Percentiles rank a stretch among this genome's conserved stretches.
Evolutionary conservation across 2,113 vertebrate species (phyloP).

Genomic region (Gnathonemus echidnorhynchus): DNA sequence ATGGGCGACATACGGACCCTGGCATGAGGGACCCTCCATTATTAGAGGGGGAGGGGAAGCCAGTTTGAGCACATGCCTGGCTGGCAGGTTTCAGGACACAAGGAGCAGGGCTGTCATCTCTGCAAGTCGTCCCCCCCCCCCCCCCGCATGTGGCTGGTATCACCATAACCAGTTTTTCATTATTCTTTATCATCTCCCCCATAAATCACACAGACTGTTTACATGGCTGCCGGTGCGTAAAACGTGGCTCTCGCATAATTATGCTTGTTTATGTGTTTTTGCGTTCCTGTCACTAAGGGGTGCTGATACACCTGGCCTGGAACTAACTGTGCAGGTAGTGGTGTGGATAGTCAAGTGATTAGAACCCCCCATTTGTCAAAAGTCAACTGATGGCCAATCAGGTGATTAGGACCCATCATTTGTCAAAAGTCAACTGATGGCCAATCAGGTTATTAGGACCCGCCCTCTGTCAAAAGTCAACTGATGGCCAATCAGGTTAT

Average conservation of each 20-base stretch:
- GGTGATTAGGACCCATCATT: not conserved
- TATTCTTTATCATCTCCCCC: not conserved
- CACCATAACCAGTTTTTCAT: not conserved
- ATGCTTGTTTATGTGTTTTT: not conserved
- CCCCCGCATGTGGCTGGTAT: not conserved
- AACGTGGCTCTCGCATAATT: not conserved
- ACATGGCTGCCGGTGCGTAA: not conserved
- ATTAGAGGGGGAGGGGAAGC: constrained; percentile 67
- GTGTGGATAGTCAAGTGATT: not conserved
- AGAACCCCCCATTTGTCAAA: not conserved
- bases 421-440: not conserved
- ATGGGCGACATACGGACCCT: constrained; percentile 76
- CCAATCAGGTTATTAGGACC: not conserved
- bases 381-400: not conserved
- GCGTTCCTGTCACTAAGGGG: not conserved
- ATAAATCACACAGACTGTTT: not conserved
- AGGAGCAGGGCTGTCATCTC: not conserved
- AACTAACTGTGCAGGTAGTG: not conserved
- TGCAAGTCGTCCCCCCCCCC: not conserved
- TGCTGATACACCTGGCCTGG: not conserved
- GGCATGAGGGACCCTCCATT: constrained; percentile 87
- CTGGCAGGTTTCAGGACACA: not conserved
- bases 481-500: not conserved
- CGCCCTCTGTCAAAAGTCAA: not conserved
- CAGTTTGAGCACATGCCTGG: constrained; percentile 33